Percentiles rank a stretch among this genome's conserved stretches.
phyloP scores from a whole-genome alignment of 2,888 invertebrate genomes.

The Scelioninae gen. 2 region DNA sequence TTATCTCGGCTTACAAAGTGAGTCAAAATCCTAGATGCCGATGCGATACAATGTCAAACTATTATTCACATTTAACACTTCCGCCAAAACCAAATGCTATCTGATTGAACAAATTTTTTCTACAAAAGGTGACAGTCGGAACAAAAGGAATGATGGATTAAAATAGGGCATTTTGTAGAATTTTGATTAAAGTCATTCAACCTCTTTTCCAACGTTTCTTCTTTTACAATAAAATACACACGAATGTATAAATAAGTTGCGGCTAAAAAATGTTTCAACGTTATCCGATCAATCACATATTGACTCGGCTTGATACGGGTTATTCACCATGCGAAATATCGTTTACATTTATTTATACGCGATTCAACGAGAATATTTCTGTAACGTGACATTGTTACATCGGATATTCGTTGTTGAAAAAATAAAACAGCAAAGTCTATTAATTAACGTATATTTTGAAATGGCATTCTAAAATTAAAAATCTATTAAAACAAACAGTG shows the following conservation, averaged over 20 bases:
- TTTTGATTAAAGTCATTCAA: constrained; percentile 12
- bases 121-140: constrained; percentile 20
- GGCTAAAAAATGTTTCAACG: constrained; percentile 10
- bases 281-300: constrained; percentile 35
- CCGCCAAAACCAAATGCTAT: constrained; percentile 3
- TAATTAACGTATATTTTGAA: too few species aligned
- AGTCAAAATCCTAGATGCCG: too few species aligned
- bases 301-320: constrained; percentile 13
- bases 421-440: too few species aligned
- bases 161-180: constrained; percentile 26
- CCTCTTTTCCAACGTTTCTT: constrained; percentile 11
- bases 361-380: too few species aligned
- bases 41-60: neutral
- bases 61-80: constrained; percentile 16
- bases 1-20: too few species aligned
- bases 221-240: constrained; percentile 6
- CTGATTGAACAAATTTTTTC: constrained; percentile 9
- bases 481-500: too few species aligned
- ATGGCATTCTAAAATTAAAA: too few species aligned
- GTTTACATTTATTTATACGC: too few species aligned
- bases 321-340: constrained; percentile 16
- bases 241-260: constrained; percentile 34
- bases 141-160: constrained; percentile 43
- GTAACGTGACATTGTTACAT: too few species aligned
- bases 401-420: too few species aligned